Conservation (phyloP, 2,113 vertebrate genomes). For the Campylomormyrus tamandua region DNA sequence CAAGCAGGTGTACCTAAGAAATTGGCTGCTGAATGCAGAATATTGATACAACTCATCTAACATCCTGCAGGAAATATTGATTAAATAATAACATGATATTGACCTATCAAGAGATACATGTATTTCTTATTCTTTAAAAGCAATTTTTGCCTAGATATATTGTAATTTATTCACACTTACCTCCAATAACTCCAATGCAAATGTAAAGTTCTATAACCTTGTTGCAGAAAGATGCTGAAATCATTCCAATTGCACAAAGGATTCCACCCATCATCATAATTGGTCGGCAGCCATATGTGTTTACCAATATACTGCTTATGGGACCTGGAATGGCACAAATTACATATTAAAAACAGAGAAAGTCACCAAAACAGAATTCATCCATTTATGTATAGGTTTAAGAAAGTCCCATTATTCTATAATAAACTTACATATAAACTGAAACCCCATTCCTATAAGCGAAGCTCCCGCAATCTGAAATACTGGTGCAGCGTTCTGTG, state of each 20-base stretch:
- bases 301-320: slow-evolving; percentile 81
- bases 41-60: background rate
- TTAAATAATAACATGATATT: background rate
- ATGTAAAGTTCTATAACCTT: slow-evolving; percentile 77
- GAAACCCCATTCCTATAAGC: background rate
- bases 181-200: slow-evolving; percentile 76
- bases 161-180: slow-evolving; percentile 51
- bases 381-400: background rate
- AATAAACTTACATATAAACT: background rate
- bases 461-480: background rate
- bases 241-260: slow-evolving; percentile 82
- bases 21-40: background rate
- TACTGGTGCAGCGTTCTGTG: background rate
- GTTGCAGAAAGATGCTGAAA: slow-evolving; percentile 71
- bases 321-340: slow-evolving; percentile 63
- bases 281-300: slow-evolving; percentile 71
- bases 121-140: background rate
- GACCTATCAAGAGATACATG: background rate
- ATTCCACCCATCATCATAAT: slow-evolving; percentile 78
- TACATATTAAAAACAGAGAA: background rate
- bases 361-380: background rate
- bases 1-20: background rate
- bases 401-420: background rate
- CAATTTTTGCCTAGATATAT: background rate
- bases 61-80: background rate